Conservation (phyloP, 2,113 vertebrate species). For the Percina caprodes region DNA sequence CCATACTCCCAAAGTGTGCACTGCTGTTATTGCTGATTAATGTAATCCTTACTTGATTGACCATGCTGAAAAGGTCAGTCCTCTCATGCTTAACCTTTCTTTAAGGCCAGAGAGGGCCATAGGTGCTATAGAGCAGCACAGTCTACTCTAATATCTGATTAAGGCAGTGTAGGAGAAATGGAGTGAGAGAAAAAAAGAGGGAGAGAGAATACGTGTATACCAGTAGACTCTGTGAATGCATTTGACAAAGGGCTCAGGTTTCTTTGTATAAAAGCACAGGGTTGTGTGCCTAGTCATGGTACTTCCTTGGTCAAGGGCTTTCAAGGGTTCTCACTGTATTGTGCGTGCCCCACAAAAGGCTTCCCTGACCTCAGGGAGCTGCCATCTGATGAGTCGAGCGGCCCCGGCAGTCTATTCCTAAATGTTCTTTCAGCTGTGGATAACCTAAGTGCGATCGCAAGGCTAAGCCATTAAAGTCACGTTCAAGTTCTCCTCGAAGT, state of each 20-base stretch:
- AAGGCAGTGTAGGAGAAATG: slow-evolving; percentile 26
- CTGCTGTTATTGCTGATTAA: slow-evolving; percentile 25
- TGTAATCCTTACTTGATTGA: slow-evolving; percentile 63
- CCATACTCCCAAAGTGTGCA: slow-evolving; percentile 5
- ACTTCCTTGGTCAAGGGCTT: slow-evolving; percentile 68
- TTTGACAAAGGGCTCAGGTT: slow-evolving; percentile 59
- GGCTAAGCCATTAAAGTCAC: slow-evolving; percentile 54
- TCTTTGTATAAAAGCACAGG: slow-evolving; percentile 45
- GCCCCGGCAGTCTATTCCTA: slow-evolving; percentile 56
- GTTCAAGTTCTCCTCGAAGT: slow-evolving; percentile 52
- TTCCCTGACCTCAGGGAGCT: slow-evolving; percentile 71
- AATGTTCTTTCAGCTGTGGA: slow-evolving; percentile 57
- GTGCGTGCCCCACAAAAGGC: slow-evolving; percentile 59
- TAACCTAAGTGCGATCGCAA: slow-evolving; percentile 35
- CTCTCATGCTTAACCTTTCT: slow-evolving; percentile 68
- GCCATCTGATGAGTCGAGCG: slow-evolving; percentile 52
- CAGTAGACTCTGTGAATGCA: slow-evolving; percentile 42
- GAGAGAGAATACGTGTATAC: slow-evolving; percentile 14
- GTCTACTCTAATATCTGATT: slow-evolving; percentile 47
- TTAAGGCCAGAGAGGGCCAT: slow-evolving; percentile 48
- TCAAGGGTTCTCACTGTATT: slow-evolving; percentile 52
- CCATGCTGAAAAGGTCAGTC: slow-evolving; percentile 66
- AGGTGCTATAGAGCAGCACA: slow-evolving; percentile 34
- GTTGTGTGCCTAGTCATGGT: slow-evolving; percentile 55
- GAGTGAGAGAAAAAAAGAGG: slow-evolving; percentile 9